Percentiles rank a stretch among this genome's conserved stretches.
phyloP scores from a whole-genome alignment of 1,140 invertebrate genomes.

The Drosophila watanabei region DNA sequence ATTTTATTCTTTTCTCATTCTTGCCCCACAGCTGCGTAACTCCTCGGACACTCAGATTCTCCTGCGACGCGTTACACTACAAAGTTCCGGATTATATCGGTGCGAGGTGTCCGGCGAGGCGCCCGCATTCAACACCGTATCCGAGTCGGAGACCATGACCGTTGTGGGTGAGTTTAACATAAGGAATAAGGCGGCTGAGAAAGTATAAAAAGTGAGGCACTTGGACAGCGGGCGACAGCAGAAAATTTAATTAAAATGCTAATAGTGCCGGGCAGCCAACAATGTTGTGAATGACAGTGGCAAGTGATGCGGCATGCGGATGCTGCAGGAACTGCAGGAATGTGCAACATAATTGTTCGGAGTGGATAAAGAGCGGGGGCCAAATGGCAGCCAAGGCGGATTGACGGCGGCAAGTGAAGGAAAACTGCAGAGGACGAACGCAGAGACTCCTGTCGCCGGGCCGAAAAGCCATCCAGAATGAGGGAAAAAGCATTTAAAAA shows the following conservation, averaged over 20 bases:
- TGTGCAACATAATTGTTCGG: constrained; percentile 72
- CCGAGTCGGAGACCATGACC: constrained; percentile 90
- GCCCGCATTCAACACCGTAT: constrained; percentile 91
- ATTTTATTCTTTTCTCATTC: constrained; percentile 31
- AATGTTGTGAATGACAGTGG: constrained; percentile 71
- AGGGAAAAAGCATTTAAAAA: constrained; percentile 36
- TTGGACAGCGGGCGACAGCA: constrained; percentile 54
- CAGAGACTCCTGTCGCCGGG: constrained; percentile 23
- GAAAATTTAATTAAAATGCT: constrained; percentile 83
- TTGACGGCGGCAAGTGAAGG: constrained; percentile 48
- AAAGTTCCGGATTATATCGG: constrained; percentile 90
- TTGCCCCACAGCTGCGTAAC: constrained; percentile 88
- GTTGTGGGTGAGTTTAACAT: constrained; percentile 89
- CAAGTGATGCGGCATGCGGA: constrained; percentile 37
- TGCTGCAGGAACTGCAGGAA: constrained; percentile 36
- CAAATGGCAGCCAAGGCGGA: constrained; percentile 10
- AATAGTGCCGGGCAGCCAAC: constrained; percentile 68
- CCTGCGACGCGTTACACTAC: constrained; percentile 89
- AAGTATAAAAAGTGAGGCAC: constrained; percentile 6
- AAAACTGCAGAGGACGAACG: constrained; percentile 16
- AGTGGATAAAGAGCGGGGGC: constrained; percentile 26
- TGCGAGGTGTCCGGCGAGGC: constrained; percentile 93
- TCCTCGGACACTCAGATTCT: constrained; percentile 89
- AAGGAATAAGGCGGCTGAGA: constrained; percentile 10
- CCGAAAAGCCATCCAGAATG: constrained; percentile 4